These are phyloP conservation scores for Montipora sp. DNA, from an alignment of 64 coral and sea anemone genomes.

Conservation along the genomic window DNA sequence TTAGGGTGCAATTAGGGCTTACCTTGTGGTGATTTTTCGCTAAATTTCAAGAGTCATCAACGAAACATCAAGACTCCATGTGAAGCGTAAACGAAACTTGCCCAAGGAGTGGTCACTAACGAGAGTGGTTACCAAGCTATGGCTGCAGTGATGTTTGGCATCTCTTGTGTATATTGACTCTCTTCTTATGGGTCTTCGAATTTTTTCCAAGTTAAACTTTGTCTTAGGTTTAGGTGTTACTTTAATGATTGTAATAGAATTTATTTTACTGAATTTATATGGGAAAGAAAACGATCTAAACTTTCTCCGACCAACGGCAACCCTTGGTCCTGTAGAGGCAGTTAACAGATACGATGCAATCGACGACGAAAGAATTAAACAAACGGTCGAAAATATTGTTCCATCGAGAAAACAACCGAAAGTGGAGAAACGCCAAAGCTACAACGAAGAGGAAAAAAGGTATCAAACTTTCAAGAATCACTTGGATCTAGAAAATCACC, in stretches of 20 bases:
- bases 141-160: no score
- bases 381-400: background rate
- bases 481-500: no score
- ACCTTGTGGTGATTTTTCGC: slow-evolving; percentile 28
- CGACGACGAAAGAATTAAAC: background rate
- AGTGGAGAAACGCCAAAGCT: background rate
- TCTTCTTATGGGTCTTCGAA: slow-evolving; percentile 4
- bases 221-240: background rate
- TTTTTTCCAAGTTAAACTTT: slow-evolving; percentile 3
- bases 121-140: background rate
- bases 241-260: slow-evolving; percentile 13
- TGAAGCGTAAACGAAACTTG: slow-evolving; percentile 56
- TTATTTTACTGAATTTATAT: slow-evolving; percentile 10
- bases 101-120: slow-evolving; percentile 17
- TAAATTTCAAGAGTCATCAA: background rate
- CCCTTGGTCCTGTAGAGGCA: background rate
- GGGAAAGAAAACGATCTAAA: background rate
- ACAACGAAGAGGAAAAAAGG: background rate
- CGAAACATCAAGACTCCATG: slow-evolving; percentile 47
- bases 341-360: background rate
- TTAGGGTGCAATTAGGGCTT: background rate
- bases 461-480: background rate
- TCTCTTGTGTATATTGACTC: background rate
- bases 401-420: slow-evolving; percentile 5
- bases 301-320: background rate